Evolutionary conservation across 1,140 invertebrate genomes (phyloP), one percentile per base, ranked within the genome.

Genomic region (Brachionus plicatilis): DNA sequence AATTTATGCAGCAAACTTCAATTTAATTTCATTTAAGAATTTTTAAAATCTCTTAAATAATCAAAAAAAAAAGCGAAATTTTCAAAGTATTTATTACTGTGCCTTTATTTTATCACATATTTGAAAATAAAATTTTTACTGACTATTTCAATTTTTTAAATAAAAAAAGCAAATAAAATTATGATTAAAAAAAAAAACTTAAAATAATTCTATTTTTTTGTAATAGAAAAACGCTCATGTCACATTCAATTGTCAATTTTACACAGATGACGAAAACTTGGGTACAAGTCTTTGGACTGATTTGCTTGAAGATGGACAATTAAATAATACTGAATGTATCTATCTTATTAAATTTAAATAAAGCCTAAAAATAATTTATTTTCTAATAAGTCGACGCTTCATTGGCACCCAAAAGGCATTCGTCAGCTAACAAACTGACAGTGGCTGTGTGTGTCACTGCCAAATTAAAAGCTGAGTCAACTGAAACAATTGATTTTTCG

Each of bases 401-500:
- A 20, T 27, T 60, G 8, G 53, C 20, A 9, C 53, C 53, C 9
- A 60, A 9, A 9, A 41, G 88, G 87, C 14, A 29, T 66, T 37
- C 68, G 14, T 37, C 27, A 70, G 89, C 88, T 6, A 85, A 88
- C 24, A 88, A 91, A 85, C 78, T 88, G 24, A 90, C 87, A 12
- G 85, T 86, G 66, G 88, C 88, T 84, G 87, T 91, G 20, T 90
- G 90, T 88, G 84, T 87, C n/a, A 85, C 86, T 84, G 86, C 86
- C 56, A 85, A 65, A 70, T 87, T 94, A 0, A 90, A 91, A 84
- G 89, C 92, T 0, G 90, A 91, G 14, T 87, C 88, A 72, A 88
- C 86, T 17, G 89, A 91, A 45, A 88, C 91, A 12, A 88, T 93
- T 45, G 93, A 94, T 87, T 94, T 95, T 87, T 92, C 92, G 87